Conservation (phyloP, 1,140 invertebrate species). For the Phthorimaea operculella region DNA sequence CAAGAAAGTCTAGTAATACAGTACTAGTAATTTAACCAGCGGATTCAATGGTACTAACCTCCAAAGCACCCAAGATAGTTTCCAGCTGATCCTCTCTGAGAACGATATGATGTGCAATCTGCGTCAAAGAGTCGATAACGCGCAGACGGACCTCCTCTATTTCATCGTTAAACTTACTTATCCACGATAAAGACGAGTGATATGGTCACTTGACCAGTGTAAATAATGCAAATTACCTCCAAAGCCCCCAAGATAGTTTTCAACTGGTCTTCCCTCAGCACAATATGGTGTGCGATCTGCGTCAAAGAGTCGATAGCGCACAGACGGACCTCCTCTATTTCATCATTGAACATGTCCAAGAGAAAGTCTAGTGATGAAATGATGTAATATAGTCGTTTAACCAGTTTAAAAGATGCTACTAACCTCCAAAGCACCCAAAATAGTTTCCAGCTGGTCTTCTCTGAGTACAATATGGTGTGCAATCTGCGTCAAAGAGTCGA, state of each 20-base stretch:
- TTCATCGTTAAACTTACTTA: too few relatives aligned
- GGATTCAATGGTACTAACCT: too few relatives aligned
- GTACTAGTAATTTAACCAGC: too few relatives aligned
- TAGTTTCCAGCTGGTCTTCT: conserved; percentile 97
- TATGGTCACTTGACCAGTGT: too few relatives aligned
- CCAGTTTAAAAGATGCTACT: background rate
- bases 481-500: conserved; percentile 91
- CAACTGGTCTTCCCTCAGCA: conserved; percentile 93
- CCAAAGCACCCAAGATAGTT: too few relatives aligned
- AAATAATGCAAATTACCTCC: conserved; percentile 69
- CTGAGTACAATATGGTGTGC: conserved; percentile 87
- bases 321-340: conserved; percentile 96
- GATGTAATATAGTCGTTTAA: too few relatives aligned
- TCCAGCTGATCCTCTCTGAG: too few relatives aligned
- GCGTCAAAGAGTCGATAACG: too few relatives aligned
- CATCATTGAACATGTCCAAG: conserved; percentile 99
- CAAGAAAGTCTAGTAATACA: conserved; percentile 94
- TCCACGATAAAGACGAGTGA: too few relatives aligned
- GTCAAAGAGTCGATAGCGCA: conserved; percentile 94
- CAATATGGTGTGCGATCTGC: conserved; percentile 88
- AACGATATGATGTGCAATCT: too few relatives aligned
- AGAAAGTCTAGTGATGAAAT: conserved; percentile 89
- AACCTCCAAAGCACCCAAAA: conserved; percentile 89
- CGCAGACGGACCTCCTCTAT: too few relatives aligned
- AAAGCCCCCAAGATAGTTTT: conserved; percentile 95